Base-by-base conservation (phyloP, 2,113 vertebrate genomes). In the Agelaius tricolor region DNA sequence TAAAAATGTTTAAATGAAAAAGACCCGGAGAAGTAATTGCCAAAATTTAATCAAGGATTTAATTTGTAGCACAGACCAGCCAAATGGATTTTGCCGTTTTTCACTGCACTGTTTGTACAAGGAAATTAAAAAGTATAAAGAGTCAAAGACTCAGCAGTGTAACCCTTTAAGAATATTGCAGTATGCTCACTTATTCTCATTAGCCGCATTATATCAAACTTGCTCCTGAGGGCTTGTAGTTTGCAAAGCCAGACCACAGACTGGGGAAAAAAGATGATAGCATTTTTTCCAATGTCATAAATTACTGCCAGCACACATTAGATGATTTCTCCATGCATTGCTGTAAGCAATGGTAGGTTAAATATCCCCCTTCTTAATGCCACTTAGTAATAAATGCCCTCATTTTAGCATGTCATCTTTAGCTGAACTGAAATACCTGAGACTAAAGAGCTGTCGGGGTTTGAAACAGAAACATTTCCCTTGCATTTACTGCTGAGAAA, bases 1-100 rank as follows among this genome's bases (percentile, higher is more conserved):
- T 97, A 96, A 97, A 97, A 97, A 97, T 97, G 95, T 97, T 98
- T 97, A 98, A 98, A 97, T 98, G 97, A 97, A 97, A 98, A 98
- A 85, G 97, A 97, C 97, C 97, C 84, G 3, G 93, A 97, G 97
- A 97, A 97, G 93, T 97, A 97, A 98, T 98, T 97, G 97, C 97
- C 98, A 98, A 98, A 98, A 98, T 98, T 97, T 98, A 98, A 98
- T 98, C 98, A 98, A 97, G 96, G 97, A 97, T 98, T 98, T 98
- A 98, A 98, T 98, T 98, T 98, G 96, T 97, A 97, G 78, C 95
- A 96, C 92, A 96, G 95, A 96, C 77, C 90, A 97, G 97, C 97
- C 97, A 98, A 97, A 97, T 97, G 95, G 96, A 97, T 98, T 98
- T 98, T 97, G 93, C 96, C 89, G 18, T 97, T 98, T 90, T 98